phyloP scores from a whole-genome alignment of 2,888 invertebrate genomes.

The Ochropacha duplaris region DNA sequence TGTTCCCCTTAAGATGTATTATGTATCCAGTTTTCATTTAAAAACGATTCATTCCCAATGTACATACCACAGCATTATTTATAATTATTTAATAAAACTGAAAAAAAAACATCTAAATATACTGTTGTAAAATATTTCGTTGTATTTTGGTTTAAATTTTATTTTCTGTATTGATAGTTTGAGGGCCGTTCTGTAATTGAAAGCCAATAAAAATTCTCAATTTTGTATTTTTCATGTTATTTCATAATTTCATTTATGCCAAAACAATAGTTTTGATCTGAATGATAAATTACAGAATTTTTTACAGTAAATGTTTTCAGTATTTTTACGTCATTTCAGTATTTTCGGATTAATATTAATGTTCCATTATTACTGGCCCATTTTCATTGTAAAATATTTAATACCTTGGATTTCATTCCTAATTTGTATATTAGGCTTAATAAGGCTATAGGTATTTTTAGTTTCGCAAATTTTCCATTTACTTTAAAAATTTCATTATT shows the following conservation, averaged over 20 bases:
- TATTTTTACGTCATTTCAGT: neutral
- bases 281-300: no score
- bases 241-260: no score
- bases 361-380: neutral
- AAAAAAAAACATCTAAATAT: constrained; percentile 19
- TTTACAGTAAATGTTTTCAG: neutral
- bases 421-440: no score
- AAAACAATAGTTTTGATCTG: no score
- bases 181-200: neutral
- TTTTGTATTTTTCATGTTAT: no score
- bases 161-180: neutral
- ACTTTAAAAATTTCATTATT: no score
- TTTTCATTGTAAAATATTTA: neutral
- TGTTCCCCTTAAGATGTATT: neutral
- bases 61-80: constrained; percentile 64
- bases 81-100: constrained; percentile 33
- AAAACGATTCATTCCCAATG: constrained; percentile 44
- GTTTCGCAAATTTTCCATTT: neutral
- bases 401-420: neutral
- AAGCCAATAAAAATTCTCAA: no score
- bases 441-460: neutral
- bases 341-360: neutral
- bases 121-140: constrained; percentile 17
- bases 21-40: neutral
- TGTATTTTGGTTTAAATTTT: constrained; percentile 15